These are phyloP conservation scores for Panthera tigris DNA, from an alignment of 2,113 vertebrate species.

Conservation along the genomic window DNA sequence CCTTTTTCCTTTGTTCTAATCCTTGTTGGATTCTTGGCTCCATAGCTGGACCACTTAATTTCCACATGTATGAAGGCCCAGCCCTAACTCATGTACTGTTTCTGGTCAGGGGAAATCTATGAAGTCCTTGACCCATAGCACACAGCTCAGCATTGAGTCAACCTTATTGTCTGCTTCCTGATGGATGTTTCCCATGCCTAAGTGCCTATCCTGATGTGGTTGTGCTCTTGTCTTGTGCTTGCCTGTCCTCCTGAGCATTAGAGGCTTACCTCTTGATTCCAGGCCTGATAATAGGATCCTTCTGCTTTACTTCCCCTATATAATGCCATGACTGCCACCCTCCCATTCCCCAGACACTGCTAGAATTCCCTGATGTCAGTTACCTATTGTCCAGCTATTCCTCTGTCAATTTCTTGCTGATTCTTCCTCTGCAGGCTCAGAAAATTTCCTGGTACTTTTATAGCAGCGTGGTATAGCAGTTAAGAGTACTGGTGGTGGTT, in stretches of 20 bases:
- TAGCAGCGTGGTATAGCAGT: neutral
- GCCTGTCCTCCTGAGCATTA: neutral
- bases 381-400: neutral
- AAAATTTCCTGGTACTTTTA: neutral
- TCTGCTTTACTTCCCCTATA: neutral
- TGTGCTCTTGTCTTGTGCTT: neutral
- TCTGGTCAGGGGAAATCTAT: neutral
- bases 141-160: neutral
- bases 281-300: neutral
- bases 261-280: neutral
- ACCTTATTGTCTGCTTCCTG: neutral
- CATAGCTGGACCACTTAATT: neutral
- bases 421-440: neutral
- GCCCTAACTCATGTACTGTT: neutral
- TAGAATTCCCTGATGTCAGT: neutral
- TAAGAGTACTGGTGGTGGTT: neutral
- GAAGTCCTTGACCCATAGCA: neutral
- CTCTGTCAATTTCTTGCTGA: neutral
- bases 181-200: neutral
- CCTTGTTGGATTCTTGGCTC: neutral
- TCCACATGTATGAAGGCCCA: neutral
- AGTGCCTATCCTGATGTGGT: neutral
- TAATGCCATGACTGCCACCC: neutral
- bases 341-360: neutral
- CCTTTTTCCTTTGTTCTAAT: neutral